phyloP scores from a whole-genome alignment of 2,113 vertebrate species.

The Tragelaphus imberbis region DNA sequence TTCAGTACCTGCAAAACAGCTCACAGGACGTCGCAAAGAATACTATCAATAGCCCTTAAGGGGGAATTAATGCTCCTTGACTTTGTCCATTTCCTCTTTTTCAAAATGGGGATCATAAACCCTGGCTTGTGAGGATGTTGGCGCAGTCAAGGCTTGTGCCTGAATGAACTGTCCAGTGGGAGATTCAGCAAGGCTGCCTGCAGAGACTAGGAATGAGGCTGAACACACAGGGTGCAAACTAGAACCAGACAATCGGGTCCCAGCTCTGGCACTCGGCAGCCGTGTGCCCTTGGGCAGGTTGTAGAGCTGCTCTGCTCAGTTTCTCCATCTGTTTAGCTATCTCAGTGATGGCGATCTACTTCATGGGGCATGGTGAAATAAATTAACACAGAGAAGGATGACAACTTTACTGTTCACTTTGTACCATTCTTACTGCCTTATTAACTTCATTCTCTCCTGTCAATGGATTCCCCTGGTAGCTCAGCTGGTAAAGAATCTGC shows the following conservation, averaged over 20 bases:
- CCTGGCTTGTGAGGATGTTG: neutral
- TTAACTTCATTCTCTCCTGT: neutral
- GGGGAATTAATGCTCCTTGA: neutral
- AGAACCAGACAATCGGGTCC: neutral
- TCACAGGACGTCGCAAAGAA: neutral
- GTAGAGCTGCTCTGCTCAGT: neutral
- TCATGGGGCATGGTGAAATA: neutral
- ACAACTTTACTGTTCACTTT: neutral
- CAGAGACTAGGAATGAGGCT: neutral
- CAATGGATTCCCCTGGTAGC: neutral
- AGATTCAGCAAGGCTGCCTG: neutral
- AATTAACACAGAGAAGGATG: neutral
- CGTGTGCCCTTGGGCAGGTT: neutral
- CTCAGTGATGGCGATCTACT: neutral
- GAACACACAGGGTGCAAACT: neutral
- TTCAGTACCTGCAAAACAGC: neutral
- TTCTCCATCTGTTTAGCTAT: neutral
- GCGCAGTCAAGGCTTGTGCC: neutral
- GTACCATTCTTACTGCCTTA: neutral
- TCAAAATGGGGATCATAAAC: neutral
- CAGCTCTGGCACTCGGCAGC: rapidly evolving
- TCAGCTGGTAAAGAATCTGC: neutral
- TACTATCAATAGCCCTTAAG: neutral
- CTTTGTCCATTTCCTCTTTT: neutral
- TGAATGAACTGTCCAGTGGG: neutral